phyloP scores from a whole-genome alignment of 2,888 invertebrate genomes.

The Rhimphoctona megacephalus region DNA sequence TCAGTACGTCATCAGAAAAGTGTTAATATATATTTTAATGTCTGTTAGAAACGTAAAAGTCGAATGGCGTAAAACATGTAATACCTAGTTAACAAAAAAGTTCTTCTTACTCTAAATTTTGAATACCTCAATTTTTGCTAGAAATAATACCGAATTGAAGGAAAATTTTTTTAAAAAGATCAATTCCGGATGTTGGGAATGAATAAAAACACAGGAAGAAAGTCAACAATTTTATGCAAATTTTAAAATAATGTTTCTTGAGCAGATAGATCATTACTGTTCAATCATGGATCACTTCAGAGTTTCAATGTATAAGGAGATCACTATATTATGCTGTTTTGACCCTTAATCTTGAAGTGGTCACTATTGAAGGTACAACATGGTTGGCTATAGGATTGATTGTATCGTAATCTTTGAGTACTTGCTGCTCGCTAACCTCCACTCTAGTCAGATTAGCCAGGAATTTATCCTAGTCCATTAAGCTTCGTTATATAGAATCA shows the following conservation, averaged over 20 bases:
- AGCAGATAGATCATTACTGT: not conserved
- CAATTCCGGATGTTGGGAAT: not conserved
- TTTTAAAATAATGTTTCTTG: not conserved
- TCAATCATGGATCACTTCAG: not conserved
- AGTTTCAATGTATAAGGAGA: not conserved
- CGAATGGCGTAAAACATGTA: too few relatives aligned
- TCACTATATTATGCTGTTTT: not conserved
- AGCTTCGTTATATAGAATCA: constrained; percentile 55
- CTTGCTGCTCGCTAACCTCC: constrained; percentile 33
- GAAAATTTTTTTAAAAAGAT: not conserved
- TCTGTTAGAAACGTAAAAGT: too few relatives aligned
- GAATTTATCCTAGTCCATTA: constrained; percentile 55
- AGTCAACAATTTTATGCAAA: not conserved
- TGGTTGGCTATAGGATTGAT: constrained; percentile 17
- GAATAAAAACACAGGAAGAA: not conserved
- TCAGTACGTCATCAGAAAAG: too few relatives aligned
- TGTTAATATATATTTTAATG: too few relatives aligned
- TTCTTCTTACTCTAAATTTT: too few relatives aligned
- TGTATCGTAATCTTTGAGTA: constrained; percentile 48
- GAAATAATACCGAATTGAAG: not conserved
- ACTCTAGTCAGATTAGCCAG: constrained; percentile 44
- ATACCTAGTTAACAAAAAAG: too few relatives aligned
- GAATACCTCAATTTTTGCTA: too few relatives aligned
- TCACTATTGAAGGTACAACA: not conserved
- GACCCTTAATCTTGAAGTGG: constrained; percentile 26